Base-by-base conservation (phyloP, 2,888 invertebrate species). In the Drosophila emarginata region DNA sequence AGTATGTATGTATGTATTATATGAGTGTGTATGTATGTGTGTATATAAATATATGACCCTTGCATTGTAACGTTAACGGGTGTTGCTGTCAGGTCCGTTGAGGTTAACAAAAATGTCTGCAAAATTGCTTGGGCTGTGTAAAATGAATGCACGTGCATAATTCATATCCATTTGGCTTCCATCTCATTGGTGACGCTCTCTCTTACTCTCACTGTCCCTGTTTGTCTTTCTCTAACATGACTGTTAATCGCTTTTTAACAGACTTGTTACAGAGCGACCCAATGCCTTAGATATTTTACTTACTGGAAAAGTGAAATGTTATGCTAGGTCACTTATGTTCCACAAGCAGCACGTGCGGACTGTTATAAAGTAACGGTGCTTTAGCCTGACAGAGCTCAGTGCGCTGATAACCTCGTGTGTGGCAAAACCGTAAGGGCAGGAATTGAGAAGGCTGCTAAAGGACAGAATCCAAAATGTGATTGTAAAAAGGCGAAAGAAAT, bases 261-360 rank as follows among this genome's bases (percentile, higher is more conserved):
- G 32, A 26, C 53, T 18, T 2, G 57, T 28, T 36, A 70, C 70
- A 75, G 64, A 36, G 37, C 74, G 75, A 71, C 72, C 61, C 72
- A 75, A 59, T 75, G 75, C 60, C 75, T 76, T 71, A 76, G 63
- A 61, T 40, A 50, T 67, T 62, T 75, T 72, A 52, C 72, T 21
- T 21, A 45, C 11, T 45, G 45, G 45, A 9, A 9, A 45, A 45
- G 45, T 62, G 69, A 69, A 21, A 74, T 76, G 84, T 84, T 80
- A 85, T 65, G 87, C 79, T 77, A 84, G 84, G 84, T 84, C 89
- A 88, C 81, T 87, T 84, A 84, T 67, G 79, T 79, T 84, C 89
- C 89, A 88, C 84, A 53, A 54, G 51, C 32, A 32, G 37, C 56
- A 52, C 45, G 40, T 52, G 54, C 52, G 52, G 58, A 53, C 15